These are phyloP conservation scores for Tenebrio molitor DNA, from an alignment of 1,140 invertebrate genomes.

Conservation along the genomic window DNA sequence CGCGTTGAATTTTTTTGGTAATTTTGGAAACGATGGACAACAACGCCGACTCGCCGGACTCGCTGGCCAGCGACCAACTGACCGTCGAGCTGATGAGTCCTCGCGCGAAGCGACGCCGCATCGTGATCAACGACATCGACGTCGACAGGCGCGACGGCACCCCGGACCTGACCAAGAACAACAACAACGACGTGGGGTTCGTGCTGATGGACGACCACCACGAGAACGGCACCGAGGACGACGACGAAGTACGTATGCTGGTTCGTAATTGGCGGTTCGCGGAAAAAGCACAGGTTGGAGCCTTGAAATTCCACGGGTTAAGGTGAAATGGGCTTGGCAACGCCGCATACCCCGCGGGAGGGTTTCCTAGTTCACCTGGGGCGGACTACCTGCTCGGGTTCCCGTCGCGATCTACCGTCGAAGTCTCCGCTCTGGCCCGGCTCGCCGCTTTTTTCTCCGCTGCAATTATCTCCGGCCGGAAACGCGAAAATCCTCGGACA, in stretches of 20 bases:
- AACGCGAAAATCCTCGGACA: conserved; percentile 2
- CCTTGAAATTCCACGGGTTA: conserved; percentile 36
- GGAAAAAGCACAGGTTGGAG: background rate
- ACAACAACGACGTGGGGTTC: conserved; percentile 73
- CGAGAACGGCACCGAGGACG: conserved; percentile 67
- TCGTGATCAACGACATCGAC: conserved; percentile 54
- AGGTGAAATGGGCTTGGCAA: conserved; percentile 38
- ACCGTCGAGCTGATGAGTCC: conserved; percentile 63
- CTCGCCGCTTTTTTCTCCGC: conserved; percentile 10
- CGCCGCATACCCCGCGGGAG: conserved; percentile 56
- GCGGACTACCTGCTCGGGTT: conserved; percentile 55
- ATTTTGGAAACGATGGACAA: conserved; percentile 57
- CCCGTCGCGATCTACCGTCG: conserved; percentile 45
- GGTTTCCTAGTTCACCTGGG: conserved; percentile 61
- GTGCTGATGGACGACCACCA: conserved; percentile 70
- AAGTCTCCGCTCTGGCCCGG: conserved; percentile 13
- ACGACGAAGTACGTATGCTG: conserved; percentile 69
- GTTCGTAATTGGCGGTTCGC: conserved; percentile 1
- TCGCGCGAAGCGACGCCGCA: conserved; percentile 58
- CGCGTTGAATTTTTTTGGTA: conserved; percentile 37
- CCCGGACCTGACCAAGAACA: conserved; percentile 66
- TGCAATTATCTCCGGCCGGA: conserved; percentile 2
- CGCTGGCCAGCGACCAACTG: conserved; percentile 63
- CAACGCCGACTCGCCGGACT: conserved; percentile 65
- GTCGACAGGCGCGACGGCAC: conserved; percentile 62